Conservation (phyloP, 1,140 invertebrate genomes). For the Dinothrombium tinctorium region DNA sequence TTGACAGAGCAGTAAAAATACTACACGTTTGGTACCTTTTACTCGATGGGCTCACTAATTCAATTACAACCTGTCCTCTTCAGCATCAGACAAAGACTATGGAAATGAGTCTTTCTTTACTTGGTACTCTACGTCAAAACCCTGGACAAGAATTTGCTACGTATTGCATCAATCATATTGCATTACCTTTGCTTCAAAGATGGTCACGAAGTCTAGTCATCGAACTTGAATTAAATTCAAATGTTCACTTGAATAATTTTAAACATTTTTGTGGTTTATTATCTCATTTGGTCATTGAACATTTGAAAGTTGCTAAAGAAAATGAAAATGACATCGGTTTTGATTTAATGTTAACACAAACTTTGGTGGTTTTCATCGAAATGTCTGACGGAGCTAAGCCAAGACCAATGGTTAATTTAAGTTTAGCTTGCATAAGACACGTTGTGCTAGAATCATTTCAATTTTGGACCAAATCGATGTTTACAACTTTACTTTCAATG, state of each 20-base stretch:
- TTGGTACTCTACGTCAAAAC: constrained; percentile 43
- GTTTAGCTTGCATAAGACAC: neutral
- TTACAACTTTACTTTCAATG: neutral
- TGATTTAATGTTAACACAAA: constrained; percentile 6
- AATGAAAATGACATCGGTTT: neutral
- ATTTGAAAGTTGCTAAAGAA: constrained; percentile 34
- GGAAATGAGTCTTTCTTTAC: constrained; percentile 57
- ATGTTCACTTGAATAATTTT: constrained; percentile 50
- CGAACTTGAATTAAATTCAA: constrained; percentile 27
- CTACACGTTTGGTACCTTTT: constrained; percentile 71
- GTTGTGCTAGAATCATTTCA: neutral
- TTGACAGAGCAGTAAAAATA: constrained; percentile 59
- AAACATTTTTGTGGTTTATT: constrained; percentile 76
- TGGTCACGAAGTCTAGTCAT: constrained; percentile 42
- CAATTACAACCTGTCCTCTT: constrained; percentile 43
- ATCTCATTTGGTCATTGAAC: constrained; percentile 69
- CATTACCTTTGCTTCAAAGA: constrained; percentile 65
- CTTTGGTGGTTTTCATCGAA: constrained; percentile 9
- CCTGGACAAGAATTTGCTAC: constrained; percentile 53
- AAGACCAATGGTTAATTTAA: neutral
- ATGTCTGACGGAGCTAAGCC: neutral
- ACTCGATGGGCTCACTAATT: constrained; percentile 62
- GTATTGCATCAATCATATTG: constrained; percentile 65
- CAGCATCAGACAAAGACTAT: constrained; percentile 61
- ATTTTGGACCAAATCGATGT: neutral